A percentile compares a stretch with the other conserved stretches of the same genome.
Conservation (phyloP, 2,113 vertebrate genomes). For the Chinchilla lanigera region DNA sequence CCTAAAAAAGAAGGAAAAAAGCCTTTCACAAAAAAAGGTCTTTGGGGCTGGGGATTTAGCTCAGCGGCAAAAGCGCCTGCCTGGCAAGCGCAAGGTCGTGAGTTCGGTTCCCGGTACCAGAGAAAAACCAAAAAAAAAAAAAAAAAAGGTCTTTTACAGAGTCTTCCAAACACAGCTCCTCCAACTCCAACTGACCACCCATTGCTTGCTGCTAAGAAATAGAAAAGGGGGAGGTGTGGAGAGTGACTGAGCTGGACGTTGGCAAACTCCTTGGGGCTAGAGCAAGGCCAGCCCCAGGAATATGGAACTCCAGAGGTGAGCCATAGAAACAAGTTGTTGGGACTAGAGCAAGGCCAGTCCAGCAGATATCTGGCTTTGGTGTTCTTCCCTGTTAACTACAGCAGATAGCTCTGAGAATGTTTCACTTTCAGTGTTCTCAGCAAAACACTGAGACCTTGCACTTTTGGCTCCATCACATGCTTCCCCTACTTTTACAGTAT, state of each 20-base stretch:
- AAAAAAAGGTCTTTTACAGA: background rate
- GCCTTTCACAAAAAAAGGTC: background rate
- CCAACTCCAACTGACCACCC: background rate
- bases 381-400: background rate
- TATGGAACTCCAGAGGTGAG: background rate
- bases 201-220: background rate
- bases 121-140: no score
- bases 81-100: no score
- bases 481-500: background rate
- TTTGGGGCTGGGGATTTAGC: no score
- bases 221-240: background rate
- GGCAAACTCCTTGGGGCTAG: background rate
- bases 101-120: no score
- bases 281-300: background rate
- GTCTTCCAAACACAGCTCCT: background rate
- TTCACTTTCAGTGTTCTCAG: background rate
- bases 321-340: background rate
- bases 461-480: background rate
- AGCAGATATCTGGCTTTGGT: background rate
- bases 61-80: no score
- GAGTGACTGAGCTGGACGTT: background rate
- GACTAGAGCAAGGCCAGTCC: no score
- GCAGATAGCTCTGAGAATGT: background rate
- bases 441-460: background rate
- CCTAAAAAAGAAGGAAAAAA: background rate